Evolutionary conservation across 2,113 vertebrate genomes (phyloP).

Genomic region (Myrmecobius fasciatus): DNA sequence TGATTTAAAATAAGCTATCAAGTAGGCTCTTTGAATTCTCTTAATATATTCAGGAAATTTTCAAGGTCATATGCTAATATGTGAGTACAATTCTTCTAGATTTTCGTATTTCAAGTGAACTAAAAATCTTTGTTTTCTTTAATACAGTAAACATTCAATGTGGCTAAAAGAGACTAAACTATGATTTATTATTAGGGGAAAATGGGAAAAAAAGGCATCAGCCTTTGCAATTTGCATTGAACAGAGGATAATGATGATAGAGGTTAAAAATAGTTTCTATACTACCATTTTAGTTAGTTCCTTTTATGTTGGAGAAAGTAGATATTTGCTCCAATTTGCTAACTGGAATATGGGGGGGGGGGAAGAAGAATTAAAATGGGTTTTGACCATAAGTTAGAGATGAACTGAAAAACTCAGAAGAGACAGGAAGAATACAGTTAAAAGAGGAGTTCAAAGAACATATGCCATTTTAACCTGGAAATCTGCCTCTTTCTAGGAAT

Average conservation of each 20-base stretch:
- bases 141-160: background rate
- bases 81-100: background rate
- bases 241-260: background rate
- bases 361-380: background rate
- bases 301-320: background rate
- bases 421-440: background rate
- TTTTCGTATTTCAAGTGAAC: background rate
- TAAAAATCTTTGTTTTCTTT: background rate
- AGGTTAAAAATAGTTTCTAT: background rate
- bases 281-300: background rate
- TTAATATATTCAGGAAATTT: slow-evolving; percentile 42
- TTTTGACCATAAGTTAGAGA: background rate
- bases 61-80: background rate
- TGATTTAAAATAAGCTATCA: slow-evolving; percentile 38
- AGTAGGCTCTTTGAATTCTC: slow-evolving; percentile 5
- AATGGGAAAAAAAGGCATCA: background rate
- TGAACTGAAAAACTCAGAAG: background rate
- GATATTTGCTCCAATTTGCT: background rate
- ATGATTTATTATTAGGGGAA: background rate
- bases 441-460: background rate
- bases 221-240: background rate
- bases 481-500: background rate
- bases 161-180: background rate
- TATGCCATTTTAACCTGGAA: background rate
- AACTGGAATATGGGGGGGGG: background rate